Base-by-base conservation (phyloP, 2,888 invertebrate species). In the Thymelicus acteon region DNA sequence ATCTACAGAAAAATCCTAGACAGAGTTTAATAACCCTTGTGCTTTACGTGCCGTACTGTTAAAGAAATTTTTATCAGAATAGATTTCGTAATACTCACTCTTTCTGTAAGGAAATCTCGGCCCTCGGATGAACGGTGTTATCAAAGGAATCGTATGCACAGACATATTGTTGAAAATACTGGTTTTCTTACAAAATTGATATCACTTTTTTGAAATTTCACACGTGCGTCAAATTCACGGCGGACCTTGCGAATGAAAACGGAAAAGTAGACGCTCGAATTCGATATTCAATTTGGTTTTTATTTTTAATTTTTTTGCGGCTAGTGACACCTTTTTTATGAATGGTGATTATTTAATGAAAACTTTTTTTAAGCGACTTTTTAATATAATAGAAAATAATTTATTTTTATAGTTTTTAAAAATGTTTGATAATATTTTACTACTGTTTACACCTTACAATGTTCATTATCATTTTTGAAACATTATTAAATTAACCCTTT, bases 71-170 rank as follows among this genome's bases (percentile, higher is more conserved):
- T 60, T 60, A 60, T 60, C 40, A 15, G 2, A 39, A 58, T 40
- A 57, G 12, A 57, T 57, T 57, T 31, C 2, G 44, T 54, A 54
- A 37, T 80, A 93, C 93, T 93, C 82, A 94, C 94, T 92, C 77
- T 93, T 93, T 88, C 93, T 89, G 75, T 92, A 92, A 73, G 92
- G 93, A 82, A 92, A 93, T 80, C 93, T 91, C 80, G 93, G 93
- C 75, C 94, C 94, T 86, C 92, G 85, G 79, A 94, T 92, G 77
- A 92, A 93, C 75, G 93, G 92, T 74, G 92, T 92, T 75, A 93
- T 88, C 82, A 93, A 81, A 74, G 93, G 93, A 75, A 92, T 92
- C 63, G 92, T 93, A 82, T 93, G 92, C 84, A 93, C 91, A 83
- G 92, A 92, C 92, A 93, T 93, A 86, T 87, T 64, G 12, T 39